Base-by-base conservation (phyloP, 2,797 vertebrate species). In the Danio kyathit region DNA sequence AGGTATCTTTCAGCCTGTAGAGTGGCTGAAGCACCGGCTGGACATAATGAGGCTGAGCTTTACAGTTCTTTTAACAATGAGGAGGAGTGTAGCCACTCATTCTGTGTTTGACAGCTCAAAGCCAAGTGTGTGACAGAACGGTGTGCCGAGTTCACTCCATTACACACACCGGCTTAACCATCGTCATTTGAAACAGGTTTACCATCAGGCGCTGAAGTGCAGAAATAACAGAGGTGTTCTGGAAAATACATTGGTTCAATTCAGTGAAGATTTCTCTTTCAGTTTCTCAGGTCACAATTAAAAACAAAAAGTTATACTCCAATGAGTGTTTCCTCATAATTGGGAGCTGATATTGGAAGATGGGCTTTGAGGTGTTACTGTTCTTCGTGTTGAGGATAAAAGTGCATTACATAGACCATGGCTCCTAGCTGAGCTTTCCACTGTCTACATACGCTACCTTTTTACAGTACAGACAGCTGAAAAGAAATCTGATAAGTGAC, bases 61-160 rank as follows among this genome's bases (percentile, higher is more conserved):
- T 76, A 86, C 76, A 84, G 19, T 85, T 73, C 38, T 88, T 86
- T 87, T 84, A 87, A 88, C 84, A 90, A 86, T 74, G 78, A 83
- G 74, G 72, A 86, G 73, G 84, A 85, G 76, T 86, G 86, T 38
- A 83, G 75, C 64, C 78, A 80, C 86, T 86, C 76, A 85, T 76
- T 69, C 74, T 84, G 38, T 43, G 17, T 70, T 76, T 60, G 69
- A 81, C 64, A 57, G 64, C 41, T 83, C 67, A 89, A 88, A 87
- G 54, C 78, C 61, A 57, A 78, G 19, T 46, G n/a, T 69, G 54
- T 21, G 76, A 79, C 64, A 60, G 70, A 44, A 79, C 5, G 19
- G 57, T 46, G 5, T 66, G 38, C 44, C 67, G 17, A 17, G 21
- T 66, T 80, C 61, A 74, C 79, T 59, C 17, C 49, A 80, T 74